Percentiles rank a stretch among this genome's conserved stretches.
These are phyloP conservation scores for Brachionus rotundiformis DNA, from an alignment of 1,140 invertebrate species.

Conservation along the genomic window DNA sequence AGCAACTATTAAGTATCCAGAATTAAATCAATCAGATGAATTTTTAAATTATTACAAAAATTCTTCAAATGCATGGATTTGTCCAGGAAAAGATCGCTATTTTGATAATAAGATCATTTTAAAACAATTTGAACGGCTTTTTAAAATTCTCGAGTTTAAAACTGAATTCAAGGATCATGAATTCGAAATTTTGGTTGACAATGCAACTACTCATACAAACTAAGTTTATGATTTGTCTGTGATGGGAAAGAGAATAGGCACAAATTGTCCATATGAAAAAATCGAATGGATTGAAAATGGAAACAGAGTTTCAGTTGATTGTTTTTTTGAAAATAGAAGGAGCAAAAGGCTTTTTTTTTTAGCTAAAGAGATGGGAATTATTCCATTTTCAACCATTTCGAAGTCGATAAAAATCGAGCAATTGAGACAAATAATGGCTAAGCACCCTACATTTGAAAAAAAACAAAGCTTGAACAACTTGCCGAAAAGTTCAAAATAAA, in stretches of 20 bases:
- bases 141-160: not conserved
- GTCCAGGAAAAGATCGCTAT: not conserved
- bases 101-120: slow-evolving; percentile 1
- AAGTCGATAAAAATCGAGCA: not conserved
- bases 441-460: not conserved
- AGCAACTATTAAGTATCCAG: not conserved
- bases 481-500: not conserved
- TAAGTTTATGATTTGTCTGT: not conserved
- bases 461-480: not conserved
- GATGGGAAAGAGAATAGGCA: not conserved
- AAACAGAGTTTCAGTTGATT: not conserved
- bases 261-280: slow-evolving; percentile 9
- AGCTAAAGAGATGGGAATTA: not conserved
- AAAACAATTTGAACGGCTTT: slow-evolving; percentile 4
- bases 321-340: slow-evolving; percentile 4
- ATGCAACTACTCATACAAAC: not conserved
- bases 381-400: not conserved
- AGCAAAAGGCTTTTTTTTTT: not conserved
- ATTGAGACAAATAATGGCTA: not conserved
- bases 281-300: slow-evolving; percentile 22
- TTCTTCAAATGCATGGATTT: not conserved
- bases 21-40: not conserved
- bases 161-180: not conserved
- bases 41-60: not conserved
- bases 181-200: not conserved